A percentile compares a stretch with the other conserved stretches of the same genome.
These are phyloP conservation scores for Thymallus thymallus DNA, from an alignment of 2,113 vertebrate species.

Conservation along the genomic window DNA sequence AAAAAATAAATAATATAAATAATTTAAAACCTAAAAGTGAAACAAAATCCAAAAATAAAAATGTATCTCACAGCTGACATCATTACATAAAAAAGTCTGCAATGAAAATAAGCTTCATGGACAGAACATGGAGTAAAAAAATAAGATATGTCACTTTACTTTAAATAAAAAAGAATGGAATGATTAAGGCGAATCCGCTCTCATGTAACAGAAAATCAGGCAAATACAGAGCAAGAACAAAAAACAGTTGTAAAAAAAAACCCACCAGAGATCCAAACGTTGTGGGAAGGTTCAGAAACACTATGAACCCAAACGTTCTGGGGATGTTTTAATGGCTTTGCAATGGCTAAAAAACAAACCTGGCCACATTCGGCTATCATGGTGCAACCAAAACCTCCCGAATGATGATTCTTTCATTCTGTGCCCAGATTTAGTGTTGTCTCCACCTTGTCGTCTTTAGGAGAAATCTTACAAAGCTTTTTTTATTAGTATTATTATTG, in stretches of 20 bases:
- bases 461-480: slow-evolving; percentile 29
- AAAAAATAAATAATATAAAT: slow-evolving; percentile 45
- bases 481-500: slow-evolving; percentile 17
- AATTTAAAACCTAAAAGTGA: slow-evolving; percentile 59
- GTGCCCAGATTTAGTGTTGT: slow-evolving; percentile 35
- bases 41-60: slow-evolving; percentile 59
- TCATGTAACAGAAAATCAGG: slow-evolving; percentile 73
- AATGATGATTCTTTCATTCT: slow-evolving; percentile 30
- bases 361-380: slow-evolving; percentile 51
- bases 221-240: slow-evolving; percentile 34
- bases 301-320: slow-evolving; percentile 68
- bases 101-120: slow-evolving; percentile 38
- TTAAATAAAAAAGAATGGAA: slow-evolving; percentile 57
- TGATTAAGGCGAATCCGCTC: slow-evolving; percentile 86
- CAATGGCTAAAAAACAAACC: slow-evolving; percentile 67
- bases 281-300: slow-evolving; percentile 37
- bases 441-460: slow-evolving; percentile 33
- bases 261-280: slow-evolving; percentile 53
- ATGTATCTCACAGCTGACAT: slow-evolving; percentile 60
- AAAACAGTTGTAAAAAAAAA: slow-evolving; percentile 35
- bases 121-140: slow-evolving; percentile 35
- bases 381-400: slow-evolving; percentile 21
- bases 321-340: slow-evolving; percentile 74
- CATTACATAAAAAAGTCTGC: slow-evolving; percentile 55
- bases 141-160: slow-evolving; percentile 49